Evolutionary conservation across 23 tunicate species (phyloP).

Genomic region (Ascidia mentula): DNA sequence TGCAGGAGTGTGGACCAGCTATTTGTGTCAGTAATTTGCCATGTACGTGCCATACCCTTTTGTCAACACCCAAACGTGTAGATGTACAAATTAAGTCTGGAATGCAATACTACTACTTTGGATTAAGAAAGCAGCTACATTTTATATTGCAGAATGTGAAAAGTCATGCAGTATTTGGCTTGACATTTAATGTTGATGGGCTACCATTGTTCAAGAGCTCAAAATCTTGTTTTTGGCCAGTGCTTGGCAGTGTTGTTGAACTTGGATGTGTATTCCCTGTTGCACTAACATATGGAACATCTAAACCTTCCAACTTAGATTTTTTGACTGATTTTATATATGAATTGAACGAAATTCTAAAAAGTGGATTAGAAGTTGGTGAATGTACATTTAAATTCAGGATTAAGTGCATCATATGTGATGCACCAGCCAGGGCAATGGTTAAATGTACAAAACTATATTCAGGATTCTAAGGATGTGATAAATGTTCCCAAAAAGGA

Average conservation of each 20-base stretch:
- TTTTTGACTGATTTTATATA: slow-evolving; percentile 13
- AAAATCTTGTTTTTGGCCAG: slow-evolving; percentile 26
- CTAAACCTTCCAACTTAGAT: too few species aligned
- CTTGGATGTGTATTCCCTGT: slow-evolving; percentile 4
- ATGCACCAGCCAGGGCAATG: slow-evolving; percentile 47
- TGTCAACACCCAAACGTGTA: too few species aligned
- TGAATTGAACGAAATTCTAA: slow-evolving; percentile 14
- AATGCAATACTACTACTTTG: too few species aligned
- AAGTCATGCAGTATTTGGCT: too few species aligned
- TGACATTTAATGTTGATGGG: slow-evolving; percentile 43
- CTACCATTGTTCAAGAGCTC: slow-evolving; percentile 36
- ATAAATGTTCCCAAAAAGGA: slow-evolving; percentile 30
- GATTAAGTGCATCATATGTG: slow-evolving; percentile 27
- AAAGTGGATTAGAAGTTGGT: slow-evolving; percentile 8
- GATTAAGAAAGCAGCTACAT: too few species aligned
- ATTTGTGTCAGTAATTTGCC: too few species aligned
- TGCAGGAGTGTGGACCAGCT: too few species aligned
- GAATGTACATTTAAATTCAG: not conserved
- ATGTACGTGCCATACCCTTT: not conserved
- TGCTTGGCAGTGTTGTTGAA: not conserved
- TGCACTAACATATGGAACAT: too few species aligned
- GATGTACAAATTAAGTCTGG: too few species aligned
- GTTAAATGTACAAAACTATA: slow-evolving; percentile 34
- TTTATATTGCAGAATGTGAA: too few species aligned
- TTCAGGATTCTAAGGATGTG: slow-evolving; percentile 47